A percentile compares a stretch with the other conserved stretches of the same genome.
Evolutionary conservation across 1,140 invertebrate genomes (phyloP).

Genomic region (Anthonomus grandis): DNA sequence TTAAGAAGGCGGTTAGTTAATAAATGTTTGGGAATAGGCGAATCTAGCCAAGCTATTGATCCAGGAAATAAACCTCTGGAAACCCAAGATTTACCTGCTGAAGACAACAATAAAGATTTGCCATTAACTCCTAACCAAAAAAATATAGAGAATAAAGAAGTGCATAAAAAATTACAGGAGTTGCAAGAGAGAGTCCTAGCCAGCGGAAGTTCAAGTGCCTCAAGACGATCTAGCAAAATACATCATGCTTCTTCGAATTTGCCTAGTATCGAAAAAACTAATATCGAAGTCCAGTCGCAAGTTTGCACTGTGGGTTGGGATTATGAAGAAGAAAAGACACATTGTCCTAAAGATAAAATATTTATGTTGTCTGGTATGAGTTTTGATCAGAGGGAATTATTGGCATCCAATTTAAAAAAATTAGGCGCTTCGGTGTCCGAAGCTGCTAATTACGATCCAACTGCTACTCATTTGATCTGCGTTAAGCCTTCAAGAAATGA

Average conservation of each 20-base stretch:
- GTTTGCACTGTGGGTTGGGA: slow-evolving; percentile 55
- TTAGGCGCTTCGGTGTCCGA: slow-evolving; percentile 68
- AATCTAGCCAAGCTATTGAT: slow-evolving; percentile 4
- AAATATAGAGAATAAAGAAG: background rate
- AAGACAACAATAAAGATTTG: no score
- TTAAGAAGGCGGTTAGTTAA: slow-evolving; percentile 51
- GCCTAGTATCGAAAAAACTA: slow-evolving; percentile 1
- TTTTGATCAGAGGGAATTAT: slow-evolving; percentile 6
- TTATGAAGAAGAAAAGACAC: slow-evolving; percentile 36
- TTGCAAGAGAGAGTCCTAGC: slow-evolving; percentile 38
- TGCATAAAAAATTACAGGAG: slow-evolving; percentile 35
- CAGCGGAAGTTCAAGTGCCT: slow-evolving; percentile 20
- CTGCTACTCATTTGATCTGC: slow-evolving; percentile 76
- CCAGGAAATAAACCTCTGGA: no score
- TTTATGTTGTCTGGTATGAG: slow-evolving; percentile 44
- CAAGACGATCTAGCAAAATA: slow-evolving; percentile 24
- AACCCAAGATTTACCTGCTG: background rate
- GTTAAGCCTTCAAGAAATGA: slow-evolving; percentile 73
- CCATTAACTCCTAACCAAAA: no score
- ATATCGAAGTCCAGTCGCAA: slow-evolving; percentile 46
- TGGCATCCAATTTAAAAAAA: slow-evolving; percentile 35
- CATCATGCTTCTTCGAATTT: slow-evolving; percentile 12
- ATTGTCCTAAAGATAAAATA: slow-evolving; percentile 16
- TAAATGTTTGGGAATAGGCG: slow-evolving; percentile 28
- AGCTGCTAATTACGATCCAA: slow-evolving; percentile 59